A percentile compares a stretch with the other conserved stretches of the same genome.
Conservation (phyloP, 2,797 vertebrate genomes). For the Pantherophis vulpinus region DNA sequence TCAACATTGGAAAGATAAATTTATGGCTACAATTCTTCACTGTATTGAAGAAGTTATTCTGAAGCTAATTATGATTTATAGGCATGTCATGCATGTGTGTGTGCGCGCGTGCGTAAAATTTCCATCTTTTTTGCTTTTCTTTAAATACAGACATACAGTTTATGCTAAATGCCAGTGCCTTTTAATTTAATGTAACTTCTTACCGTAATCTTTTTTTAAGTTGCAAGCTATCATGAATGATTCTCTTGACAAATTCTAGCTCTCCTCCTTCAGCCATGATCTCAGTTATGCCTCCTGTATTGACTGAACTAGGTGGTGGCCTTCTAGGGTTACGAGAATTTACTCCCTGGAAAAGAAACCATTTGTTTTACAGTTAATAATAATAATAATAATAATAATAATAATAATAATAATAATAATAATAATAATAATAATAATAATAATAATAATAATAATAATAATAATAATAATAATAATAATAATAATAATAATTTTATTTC, state of each 20-base stretch:
- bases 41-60: background rate
- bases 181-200: constrained; percentile 43
- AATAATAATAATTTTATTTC: too few species aligned
- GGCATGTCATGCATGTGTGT: too few species aligned
- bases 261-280: constrained; percentile 99
- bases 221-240: constrained; percentile 97
- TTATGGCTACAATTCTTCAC: background rate
- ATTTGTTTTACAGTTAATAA: background rate
- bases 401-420: too few species aligned
- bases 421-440: too few species aligned
- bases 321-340: constrained; percentile 95
- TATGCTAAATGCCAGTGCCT: background rate
- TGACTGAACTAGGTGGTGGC: constrained; percentile 95
- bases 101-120: background rate
- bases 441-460: too few species aligned
- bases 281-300: constrained; percentile 97
- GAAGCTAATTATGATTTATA: background rate
- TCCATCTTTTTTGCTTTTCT: background rate
- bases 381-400: too few species aligned
- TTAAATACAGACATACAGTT: background rate
- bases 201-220: constrained; percentile 90
- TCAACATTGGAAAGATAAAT: background rate
- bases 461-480: too few species aligned
- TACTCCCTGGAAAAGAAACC: constrained; percentile 79
- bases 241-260: constrained; percentile 97